These are phyloP conservation scores for Psilopogon haemacephalus DNA, from an alignment of 2,113 vertebrate species.

Conservation along the genomic window DNA sequence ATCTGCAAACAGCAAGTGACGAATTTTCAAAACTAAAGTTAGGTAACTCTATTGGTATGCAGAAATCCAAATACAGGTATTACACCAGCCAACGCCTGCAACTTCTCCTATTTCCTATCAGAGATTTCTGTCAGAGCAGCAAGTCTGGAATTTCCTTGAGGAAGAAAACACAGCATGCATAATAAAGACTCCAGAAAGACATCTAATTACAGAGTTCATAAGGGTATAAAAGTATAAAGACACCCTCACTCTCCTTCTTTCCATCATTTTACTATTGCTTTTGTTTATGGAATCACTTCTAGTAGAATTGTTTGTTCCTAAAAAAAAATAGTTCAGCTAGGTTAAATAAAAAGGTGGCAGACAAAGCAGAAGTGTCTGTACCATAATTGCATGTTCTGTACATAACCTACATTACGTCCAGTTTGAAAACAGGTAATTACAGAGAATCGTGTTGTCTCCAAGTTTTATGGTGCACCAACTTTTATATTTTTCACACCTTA, in stretches of 20 bases:
- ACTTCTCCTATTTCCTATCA: neutral
- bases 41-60: neutral
- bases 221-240: neutral
- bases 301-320: neutral
- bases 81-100: neutral
- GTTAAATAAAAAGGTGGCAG: neutral
- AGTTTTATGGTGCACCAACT: neutral
- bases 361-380: neutral
- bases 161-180: neutral
- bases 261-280: neutral
- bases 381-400: neutral
- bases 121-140: neutral
- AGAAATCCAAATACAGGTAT: constrained; percentile 40
- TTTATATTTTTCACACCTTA: neutral
- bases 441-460: neutral
- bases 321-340: neutral
- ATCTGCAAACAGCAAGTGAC: neutral
- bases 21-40: neutral
- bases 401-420: neutral
- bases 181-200: neutral
- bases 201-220: neutral
- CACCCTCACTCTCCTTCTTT: accelerated
- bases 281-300: neutral
- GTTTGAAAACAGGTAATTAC: neutral
- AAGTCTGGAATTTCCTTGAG: neutral